Percentiles rank a stretch among this genome's conserved stretches.
Conservation (phyloP, 2,797 vertebrate genomes). For the Danio albolineatus region DNA sequence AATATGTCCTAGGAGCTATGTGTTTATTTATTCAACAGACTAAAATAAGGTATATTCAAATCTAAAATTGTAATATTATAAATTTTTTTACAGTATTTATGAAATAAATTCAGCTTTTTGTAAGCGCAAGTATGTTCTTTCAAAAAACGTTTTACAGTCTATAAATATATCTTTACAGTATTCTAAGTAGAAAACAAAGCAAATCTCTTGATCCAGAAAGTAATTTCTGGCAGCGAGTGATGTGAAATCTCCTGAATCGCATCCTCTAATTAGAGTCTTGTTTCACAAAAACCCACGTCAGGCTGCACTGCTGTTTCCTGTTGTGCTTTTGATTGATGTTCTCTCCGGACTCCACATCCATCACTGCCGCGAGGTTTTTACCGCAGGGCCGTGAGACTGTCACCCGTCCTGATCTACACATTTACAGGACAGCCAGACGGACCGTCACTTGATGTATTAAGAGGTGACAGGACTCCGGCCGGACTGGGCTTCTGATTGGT, state of each 20-base stretch:
- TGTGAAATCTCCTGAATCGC: constrained; percentile 42
- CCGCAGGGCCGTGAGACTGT: constrained; percentile 44
- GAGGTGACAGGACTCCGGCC: not conserved
- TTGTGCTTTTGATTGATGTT: constrained; percentile 59
- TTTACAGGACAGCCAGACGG: constrained; percentile 42
- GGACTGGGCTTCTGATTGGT: constrained; percentile 12
- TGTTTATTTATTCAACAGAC: too few relatives aligned
- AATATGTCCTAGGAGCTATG: too few relatives aligned
- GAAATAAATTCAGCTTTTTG: not conserved
- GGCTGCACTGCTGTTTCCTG: constrained; percentile 46
- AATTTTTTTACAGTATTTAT: not conserved
- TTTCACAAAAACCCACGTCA: constrained; percentile 20
- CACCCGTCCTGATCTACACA: constrained; percentile 57
- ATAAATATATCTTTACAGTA: too few relatives aligned
- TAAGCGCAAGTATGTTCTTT: not conserved
- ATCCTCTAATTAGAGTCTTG: constrained; percentile 47
- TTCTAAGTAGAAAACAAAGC: not conserved
- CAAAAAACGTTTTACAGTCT: too few relatives aligned
- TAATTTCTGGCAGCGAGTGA: constrained; percentile 7
- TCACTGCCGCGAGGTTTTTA: constrained; percentile 50
- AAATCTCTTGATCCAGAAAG: constrained; percentile 9
- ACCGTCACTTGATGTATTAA: constrained; percentile 42
- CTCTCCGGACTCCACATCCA: constrained; percentile 51
- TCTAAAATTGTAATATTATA: not conserved
- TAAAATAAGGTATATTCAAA: not conserved